Evolutionary conservation across 1,140 invertebrate species (phyloP).

Genomic region (Lordiphosa collinella): DNA sequence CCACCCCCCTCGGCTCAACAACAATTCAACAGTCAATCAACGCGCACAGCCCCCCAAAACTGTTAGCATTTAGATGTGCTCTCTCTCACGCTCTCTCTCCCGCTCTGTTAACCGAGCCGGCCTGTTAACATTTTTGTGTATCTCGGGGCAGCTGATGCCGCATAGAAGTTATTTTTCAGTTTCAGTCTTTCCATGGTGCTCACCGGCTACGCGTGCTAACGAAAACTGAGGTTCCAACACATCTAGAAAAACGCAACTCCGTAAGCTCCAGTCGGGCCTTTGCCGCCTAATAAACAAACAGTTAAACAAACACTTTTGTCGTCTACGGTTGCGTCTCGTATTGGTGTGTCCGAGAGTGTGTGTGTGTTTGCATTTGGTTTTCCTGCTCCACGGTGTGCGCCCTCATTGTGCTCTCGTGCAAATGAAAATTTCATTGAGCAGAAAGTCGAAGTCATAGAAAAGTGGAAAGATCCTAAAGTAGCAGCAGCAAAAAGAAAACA

Average conservation of each 20-base stretch:
- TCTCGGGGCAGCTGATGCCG: slow-evolving; percentile 20
- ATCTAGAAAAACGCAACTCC: neutral
- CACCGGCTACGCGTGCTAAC: slow-evolving; percentile 43
- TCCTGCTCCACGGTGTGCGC: no score
- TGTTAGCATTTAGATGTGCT: neutral
- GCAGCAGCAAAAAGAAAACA: slow-evolving; percentile 34
- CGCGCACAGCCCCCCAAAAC: slow-evolving; percentile 37
- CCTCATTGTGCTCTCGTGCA: slow-evolving; percentile 77
- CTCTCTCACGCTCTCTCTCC: slow-evolving; percentile 7
- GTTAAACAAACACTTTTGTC: slow-evolving; percentile 59
- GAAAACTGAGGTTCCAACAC: neutral
- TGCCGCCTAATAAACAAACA: slow-evolving; percentile 61
- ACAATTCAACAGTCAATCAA: slow-evolving; percentile 66
- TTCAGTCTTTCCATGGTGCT: slow-evolving; percentile 64
- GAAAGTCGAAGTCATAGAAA: slow-evolving; percentile 46
- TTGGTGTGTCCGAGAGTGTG: slow-evolving; percentile 15
- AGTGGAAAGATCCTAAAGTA: slow-evolving; percentile 16
- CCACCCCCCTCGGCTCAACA: slow-evolving; percentile 9
- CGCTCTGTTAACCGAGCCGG: slow-evolving; percentile 36
- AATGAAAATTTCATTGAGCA: slow-evolving; percentile 76
- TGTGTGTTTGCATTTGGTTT: no score
- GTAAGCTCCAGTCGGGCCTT: slow-evolving; percentile 27
- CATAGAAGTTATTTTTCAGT: slow-evolving; percentile 42
- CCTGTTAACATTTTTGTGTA: slow-evolving; percentile 54
- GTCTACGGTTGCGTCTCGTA: slow-evolving; percentile 31